Conservation (phyloP, 2,797 vertebrate species). For the Characodon lateralis region DNA sequence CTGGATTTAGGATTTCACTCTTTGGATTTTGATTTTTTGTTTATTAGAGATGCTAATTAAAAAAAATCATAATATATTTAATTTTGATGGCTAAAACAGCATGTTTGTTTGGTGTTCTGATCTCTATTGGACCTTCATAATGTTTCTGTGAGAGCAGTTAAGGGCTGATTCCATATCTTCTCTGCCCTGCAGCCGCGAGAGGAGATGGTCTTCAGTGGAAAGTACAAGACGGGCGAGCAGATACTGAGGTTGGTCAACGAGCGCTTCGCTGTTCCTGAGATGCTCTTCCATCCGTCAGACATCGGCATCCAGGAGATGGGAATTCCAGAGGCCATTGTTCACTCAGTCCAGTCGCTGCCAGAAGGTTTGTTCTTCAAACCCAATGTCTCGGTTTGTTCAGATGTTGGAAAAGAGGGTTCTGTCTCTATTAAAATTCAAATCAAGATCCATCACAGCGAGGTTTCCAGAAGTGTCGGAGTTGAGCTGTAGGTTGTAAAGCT, state of each 20-base stretch:
- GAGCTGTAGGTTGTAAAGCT: too few relatives aligned
- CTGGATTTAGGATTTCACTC: neutral
- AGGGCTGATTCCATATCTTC: neutral
- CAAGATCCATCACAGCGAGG: neutral
- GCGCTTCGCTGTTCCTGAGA: constrained; percentile 97
- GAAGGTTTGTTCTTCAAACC: constrained; percentile 80
- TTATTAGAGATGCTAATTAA: neutral
- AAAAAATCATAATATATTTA: too few relatives aligned
- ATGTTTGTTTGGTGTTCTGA: neutral
- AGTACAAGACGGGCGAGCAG: constrained; percentile 97
- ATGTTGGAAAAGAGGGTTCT: too few relatives aligned
- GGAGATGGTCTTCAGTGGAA: constrained; percentile 95
- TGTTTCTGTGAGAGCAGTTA: constrained; percentile 1
- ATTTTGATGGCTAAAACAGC: neutral
- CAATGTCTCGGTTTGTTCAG: neutral
- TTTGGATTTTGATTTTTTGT: neutral
- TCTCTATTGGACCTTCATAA: neutral
- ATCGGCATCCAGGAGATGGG: constrained; percentile 99
- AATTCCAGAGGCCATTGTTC: constrained; percentile 92
- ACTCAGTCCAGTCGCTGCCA: constrained; percentile 92
- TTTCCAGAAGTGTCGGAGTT: too few relatives aligned
- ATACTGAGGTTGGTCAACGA: constrained; percentile 94
- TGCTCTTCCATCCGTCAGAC: constrained; percentile 95
- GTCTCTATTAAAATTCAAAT: neutral
- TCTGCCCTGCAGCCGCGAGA: constrained; percentile 85